phyloP scores from a whole-genome alignment of 2,888 invertebrate genomes.

The Cephus pulcher region DNA sequence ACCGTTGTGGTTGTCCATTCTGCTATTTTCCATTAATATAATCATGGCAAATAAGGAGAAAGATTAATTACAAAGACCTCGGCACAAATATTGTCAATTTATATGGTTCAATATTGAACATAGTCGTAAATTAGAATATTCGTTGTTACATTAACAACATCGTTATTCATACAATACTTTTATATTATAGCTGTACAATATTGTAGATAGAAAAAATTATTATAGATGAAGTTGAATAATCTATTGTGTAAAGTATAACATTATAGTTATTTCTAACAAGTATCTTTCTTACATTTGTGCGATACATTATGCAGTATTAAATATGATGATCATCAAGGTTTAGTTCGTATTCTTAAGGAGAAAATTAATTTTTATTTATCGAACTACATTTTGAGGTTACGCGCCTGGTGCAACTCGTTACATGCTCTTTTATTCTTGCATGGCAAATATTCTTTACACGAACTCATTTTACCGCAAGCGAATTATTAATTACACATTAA shows the following conservation, averaged over 20 bases:
- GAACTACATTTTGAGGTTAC: neutral
- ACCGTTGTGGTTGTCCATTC: constrained; percentile 43
- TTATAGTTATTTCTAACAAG: neutral
- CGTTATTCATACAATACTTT: constrained; percentile 4
- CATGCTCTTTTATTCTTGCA: neutral
- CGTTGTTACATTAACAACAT: neutral
- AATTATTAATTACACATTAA: neutral
- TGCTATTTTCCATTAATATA: constrained; percentile 28
- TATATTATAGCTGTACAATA: constrained; percentile 6
- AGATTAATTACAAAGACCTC: neutral
- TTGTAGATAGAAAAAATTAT: neutral
- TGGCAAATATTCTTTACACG: neutral
- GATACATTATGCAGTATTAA: constrained; percentile 38
- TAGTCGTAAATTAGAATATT: neutral
- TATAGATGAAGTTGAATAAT: neutral
- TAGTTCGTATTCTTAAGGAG: neutral
- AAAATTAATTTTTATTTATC: neutral
- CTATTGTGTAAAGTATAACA: neutral
- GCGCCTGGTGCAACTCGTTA: neutral
- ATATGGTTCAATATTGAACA: neutral
- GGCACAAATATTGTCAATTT: neutral
- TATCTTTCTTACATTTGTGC: constrained; percentile 45
- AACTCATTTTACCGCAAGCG: neutral
- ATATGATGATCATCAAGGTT: neutral
- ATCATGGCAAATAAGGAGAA: neutral